Conservation (phyloP, 2,888 invertebrate genomes). For the Lasioglossum malachurum region DNA sequence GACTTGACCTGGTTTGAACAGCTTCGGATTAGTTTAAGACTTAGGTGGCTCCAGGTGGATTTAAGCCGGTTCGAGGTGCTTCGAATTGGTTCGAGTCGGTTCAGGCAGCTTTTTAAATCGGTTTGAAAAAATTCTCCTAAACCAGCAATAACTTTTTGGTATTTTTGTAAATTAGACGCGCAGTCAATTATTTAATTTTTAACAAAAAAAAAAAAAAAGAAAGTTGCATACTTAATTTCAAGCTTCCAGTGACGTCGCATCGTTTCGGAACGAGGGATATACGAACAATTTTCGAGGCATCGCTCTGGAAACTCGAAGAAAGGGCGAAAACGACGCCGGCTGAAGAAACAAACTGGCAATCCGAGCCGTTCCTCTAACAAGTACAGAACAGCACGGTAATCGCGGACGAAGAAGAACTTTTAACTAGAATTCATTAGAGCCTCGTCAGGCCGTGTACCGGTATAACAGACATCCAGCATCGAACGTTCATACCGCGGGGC, state of each 20-base stretch:
- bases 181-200: too few relatives aligned
- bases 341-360: slow-evolving; percentile 12
- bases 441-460: background rate
- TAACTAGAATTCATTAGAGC: slow-evolving; percentile 6
- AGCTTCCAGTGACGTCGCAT: background rate
- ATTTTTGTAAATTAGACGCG: too few relatives aligned
- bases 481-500: background rate
- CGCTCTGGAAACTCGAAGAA: background rate
- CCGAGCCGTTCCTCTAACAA: background rate
- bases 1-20: background rate
- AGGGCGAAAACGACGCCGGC: background rate
- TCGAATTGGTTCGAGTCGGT: background rate
- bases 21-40: background rate
- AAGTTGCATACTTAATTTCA: too few relatives aligned
- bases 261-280: background rate
- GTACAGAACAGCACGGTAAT: background rate
- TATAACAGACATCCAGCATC: background rate
- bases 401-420: background rate
- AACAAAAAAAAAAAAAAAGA: too few relatives aligned
- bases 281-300: background rate
- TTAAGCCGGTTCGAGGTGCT: background rate
- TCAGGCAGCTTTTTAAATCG: too few relatives aligned
- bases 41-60: too few relatives aligned
- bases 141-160: background rate
- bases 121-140: too few relatives aligned